Percentiles rank a stretch among this genome's conserved stretches.
Conservation (phyloP, 2,888 invertebrate genomes). For the Teleogryllus oceanicus region DNA sequence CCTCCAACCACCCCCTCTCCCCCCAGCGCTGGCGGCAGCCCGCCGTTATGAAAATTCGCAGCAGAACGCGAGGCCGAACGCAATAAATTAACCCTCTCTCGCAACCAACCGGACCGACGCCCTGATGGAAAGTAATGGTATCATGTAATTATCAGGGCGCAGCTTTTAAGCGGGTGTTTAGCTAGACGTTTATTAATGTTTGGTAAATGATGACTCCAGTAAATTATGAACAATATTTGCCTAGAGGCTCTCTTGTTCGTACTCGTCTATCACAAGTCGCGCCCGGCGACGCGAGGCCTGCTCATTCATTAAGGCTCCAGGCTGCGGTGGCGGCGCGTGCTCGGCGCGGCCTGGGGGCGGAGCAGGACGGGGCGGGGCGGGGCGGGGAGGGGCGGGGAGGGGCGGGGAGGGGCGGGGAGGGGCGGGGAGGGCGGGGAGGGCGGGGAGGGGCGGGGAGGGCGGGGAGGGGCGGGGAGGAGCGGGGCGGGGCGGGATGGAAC, state of each 20-base stretch:
- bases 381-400: too few species aligned
- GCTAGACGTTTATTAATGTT: conserved; percentile 18
- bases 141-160: conserved; percentile 7
- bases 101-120: neutral
- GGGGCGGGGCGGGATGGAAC: too few species aligned
- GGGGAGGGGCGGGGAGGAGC: too few species aligned
- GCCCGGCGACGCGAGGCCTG: neutral
- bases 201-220: neutral
- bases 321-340: too few species aligned
- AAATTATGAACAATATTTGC: neutral
- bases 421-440: too few species aligned
- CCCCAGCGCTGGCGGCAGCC: neutral
- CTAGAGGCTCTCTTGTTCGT: neutral
- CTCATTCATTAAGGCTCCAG: neutral
- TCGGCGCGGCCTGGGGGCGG: too few species aligned
- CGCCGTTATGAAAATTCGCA: neutral
- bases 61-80: neutral
- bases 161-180: conserved; percentile 11
- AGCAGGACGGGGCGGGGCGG: too few species aligned
- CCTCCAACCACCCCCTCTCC: neutral
- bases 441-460: too few species aligned
- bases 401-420: too few species aligned
- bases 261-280: neutral
- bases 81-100: neutral
- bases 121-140: conserved; percentile 18